Conservation (phyloP, 2,113 vertebrate species). For the Aspiorhynchus laticeps region DNA sequence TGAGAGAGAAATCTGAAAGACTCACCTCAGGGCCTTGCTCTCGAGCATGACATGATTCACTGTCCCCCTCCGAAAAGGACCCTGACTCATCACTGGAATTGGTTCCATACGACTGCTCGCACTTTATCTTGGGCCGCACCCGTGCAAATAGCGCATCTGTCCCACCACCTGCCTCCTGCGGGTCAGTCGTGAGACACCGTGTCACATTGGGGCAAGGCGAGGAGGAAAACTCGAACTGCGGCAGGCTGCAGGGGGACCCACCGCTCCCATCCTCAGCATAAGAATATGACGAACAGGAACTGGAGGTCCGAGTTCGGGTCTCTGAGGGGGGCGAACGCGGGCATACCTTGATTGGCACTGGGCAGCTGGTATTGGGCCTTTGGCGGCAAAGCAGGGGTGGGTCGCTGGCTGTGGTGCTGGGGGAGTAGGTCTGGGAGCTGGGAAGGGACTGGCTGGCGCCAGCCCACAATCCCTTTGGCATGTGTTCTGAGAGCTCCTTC, state of each 20-base stretch:
- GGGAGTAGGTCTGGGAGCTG: constrained; percentile 88
- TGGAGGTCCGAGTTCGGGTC: constrained; percentile 96
- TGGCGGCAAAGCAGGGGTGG: constrained; percentile 85
- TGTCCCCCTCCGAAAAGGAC: constrained; percentile 99
- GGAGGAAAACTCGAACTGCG: constrained; percentile 96
- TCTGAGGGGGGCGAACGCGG: constrained; percentile 94
- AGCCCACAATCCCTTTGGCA: constrained; percentile 91
- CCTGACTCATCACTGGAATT: constrained; percentile 99
- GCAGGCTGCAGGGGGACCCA: constrained; percentile 95
- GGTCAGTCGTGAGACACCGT: constrained; percentile 86
- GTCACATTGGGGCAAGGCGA: constrained; percentile 94
- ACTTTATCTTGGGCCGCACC: constrained; percentile 95
- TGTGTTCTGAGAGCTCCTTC: constrained; percentile 90
- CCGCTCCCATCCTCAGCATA: constrained; percentile 96
- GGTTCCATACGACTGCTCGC: constrained; percentile 98
- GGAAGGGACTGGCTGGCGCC: constrained; percentile 91
- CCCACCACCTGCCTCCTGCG: constrained; percentile 86
- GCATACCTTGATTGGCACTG: constrained; percentile 99
- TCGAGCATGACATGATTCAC: constrained; percentile 95
- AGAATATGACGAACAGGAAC: constrained; percentile 97
- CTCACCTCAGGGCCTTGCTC: constrained; percentile 95
- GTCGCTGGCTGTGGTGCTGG: constrained; percentile 74
- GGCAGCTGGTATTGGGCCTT: constrained; percentile 96
- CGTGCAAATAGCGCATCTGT: constrained; percentile 87
- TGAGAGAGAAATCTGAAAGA: constrained; percentile 38